phyloP scores from a whole-genome alignment of 2,888 invertebrate species.

The Pseudeuparius sepicola region DNA sequence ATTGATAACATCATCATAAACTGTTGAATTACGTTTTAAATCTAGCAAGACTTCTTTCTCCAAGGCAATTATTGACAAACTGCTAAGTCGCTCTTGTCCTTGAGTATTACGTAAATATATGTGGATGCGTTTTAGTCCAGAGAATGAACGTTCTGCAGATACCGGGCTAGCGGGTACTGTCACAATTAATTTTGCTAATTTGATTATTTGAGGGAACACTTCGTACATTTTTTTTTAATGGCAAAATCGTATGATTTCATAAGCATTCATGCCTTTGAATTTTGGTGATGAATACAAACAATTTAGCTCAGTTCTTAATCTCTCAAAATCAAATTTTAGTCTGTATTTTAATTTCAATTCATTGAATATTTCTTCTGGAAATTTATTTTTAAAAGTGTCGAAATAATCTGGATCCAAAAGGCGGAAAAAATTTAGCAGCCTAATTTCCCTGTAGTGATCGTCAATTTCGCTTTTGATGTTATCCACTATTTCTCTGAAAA shows the following conservation, averaged over 20 bases:
- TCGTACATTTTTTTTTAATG: conserved; percentile 6
- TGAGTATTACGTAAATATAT: conserved; percentile 7
- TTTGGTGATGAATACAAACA: conserved; percentile 9
- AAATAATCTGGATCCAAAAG: conserved; percentile 3
- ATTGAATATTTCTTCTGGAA: conserved; percentile 8
- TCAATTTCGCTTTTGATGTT: conserved; percentile 1
- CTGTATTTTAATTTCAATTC: conserved; percentile 3
- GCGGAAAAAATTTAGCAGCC: conserved; percentile 2
- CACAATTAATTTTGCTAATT: conserved; percentile 7
- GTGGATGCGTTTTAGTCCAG: conserved; percentile 9
- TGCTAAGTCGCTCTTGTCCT: conserved; percentile 7
- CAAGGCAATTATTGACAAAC: conserved; percentile 7
- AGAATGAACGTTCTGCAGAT: conserved; percentile 8
- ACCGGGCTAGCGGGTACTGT: conserved; percentile 5
- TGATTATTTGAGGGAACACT: conserved; percentile 9
- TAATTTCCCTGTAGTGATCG: conserved; percentile 6
- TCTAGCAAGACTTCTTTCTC: conserved; percentile 10
- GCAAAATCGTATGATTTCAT: conserved; percentile 10
- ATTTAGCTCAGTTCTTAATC: conserved; percentile 8
- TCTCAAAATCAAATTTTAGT: conserved; percentile 7
- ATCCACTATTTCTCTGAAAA: conserved; percentile 7
- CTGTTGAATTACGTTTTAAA: conserved; percentile 2
- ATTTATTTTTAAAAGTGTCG: conserved; percentile 3
- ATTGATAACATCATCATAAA: conserved; percentile 6
- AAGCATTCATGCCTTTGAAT: conserved; percentile 7